These are phyloP conservation scores for Meriones psammophilus DNA, from an alignment of 2,797 vertebrate genomes.

Conservation along the genomic window DNA sequence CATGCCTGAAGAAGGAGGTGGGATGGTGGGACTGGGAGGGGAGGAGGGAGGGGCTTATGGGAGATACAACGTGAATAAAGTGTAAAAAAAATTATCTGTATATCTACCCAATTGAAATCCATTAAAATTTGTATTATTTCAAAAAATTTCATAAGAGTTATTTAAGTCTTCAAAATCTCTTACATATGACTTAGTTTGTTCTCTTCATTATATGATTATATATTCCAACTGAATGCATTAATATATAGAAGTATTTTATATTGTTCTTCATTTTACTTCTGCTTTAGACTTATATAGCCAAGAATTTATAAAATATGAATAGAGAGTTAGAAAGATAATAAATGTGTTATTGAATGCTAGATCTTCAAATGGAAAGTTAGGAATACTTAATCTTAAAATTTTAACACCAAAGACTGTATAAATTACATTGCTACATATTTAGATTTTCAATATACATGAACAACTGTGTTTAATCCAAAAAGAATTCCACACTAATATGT, in stretches of 20 bases:
- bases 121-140: no score
- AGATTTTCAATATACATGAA: not conserved
- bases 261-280: not conserved
- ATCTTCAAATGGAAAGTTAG: not conserved
- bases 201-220: not conserved
- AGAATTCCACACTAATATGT: not conserved
- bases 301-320: not conserved
- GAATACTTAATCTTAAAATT: not conserved
- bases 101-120: no score
- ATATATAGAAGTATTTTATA: not conserved
- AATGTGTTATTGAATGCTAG: not conserved
- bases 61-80: no score
- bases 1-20: no score
- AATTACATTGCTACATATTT: not conserved
- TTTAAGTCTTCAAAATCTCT: conserved; percentile 41
- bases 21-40: no score
- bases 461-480: not conserved
- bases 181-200: not conserved
- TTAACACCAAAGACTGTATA: not conserved
- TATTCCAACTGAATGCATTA: not conserved
- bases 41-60: no score
- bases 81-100: no score
- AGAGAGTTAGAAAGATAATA: not conserved
- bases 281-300: not conserved
- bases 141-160: not conserved